Evolutionary conservation across 2,888 invertebrate species (phyloP).

Genomic region (Mimas tiliae): DNA sequence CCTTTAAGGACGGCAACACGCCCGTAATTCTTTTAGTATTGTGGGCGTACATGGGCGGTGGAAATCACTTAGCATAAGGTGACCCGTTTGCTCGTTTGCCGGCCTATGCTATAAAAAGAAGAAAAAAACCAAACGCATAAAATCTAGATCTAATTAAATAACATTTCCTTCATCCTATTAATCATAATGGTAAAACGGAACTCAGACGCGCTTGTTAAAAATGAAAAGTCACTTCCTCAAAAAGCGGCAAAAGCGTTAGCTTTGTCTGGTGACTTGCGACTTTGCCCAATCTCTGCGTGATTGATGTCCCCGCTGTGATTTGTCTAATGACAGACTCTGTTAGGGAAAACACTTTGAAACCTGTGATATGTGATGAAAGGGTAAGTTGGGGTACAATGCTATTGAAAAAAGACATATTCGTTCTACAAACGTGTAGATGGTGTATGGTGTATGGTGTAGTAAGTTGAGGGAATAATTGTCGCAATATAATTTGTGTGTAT

Average conservation of each 20-base stretch:
- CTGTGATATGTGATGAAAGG: neutral
- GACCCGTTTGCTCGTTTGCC: no score
- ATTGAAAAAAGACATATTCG: no score
- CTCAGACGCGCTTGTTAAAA: constrained; percentile 10
- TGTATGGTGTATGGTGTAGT: no score
- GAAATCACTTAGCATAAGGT: no score
- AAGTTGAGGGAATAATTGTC: no score
- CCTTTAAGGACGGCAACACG: no score
- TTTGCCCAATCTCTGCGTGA: neutral
- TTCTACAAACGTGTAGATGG: no score
- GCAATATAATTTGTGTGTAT: no score
- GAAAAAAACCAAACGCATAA: no score
- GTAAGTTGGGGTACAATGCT: neutral
- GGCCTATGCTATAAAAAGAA: no score
- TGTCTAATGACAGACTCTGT: constrained; percentile 1
- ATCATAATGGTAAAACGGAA: constrained; percentile 13
- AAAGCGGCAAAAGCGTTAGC: constrained; percentile 2
- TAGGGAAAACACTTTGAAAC: neutral
- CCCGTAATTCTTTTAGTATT: no score
- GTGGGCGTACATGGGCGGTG: no score
- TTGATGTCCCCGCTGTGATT: constrained; percentile 18
- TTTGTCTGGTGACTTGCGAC: constrained; percentile 12
- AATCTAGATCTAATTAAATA: neutral
- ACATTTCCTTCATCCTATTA: neutral
- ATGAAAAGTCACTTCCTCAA: constrained; percentile 16